Percentiles rank a stretch among this genome's conserved stretches.
phyloP scores from a whole-genome alignment of 2,797 vertebrate genomes.

The Scolopax rusticola region DNA sequence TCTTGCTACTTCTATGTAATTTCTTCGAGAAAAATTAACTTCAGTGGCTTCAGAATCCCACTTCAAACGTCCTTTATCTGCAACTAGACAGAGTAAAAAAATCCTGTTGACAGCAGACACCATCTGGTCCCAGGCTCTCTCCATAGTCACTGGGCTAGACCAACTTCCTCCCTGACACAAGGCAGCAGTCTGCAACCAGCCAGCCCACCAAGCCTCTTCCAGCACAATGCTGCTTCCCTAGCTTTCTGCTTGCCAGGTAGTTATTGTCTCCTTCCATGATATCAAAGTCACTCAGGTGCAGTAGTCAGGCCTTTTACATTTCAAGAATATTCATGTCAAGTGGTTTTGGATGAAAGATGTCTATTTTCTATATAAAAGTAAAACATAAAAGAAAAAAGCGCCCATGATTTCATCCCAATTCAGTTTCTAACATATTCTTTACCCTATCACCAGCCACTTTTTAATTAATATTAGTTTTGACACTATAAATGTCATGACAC shows the following conservation, averaged over 20 bases:
- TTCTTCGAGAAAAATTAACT: neutral
- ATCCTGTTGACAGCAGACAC: neutral
- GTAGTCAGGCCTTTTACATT: neutral
- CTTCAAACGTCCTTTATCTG: neutral
- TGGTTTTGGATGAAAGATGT: neutral
- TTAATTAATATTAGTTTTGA: neutral
- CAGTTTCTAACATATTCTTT: neutral
- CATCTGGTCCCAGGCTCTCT: neutral
- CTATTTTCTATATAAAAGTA: neutral
- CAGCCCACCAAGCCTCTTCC: neutral
- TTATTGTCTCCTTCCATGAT: neutral
- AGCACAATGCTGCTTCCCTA: neutral
- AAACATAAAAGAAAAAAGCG: neutral
- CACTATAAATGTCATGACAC: neutral
- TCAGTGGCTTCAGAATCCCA: neutral
- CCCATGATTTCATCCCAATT: neutral
- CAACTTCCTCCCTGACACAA: neutral
- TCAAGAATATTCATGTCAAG: neutral
- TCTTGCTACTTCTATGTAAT: neutral
- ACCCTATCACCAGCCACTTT: neutral
- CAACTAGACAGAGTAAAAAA: neutral
- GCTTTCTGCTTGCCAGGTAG: neutral
- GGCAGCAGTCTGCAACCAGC: neutral
- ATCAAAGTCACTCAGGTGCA: neutral
- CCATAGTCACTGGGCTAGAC: accelerated